Conservation (phyloP, 2,797 vertebrate species). For the Brachyalestes nurse region DNA sequence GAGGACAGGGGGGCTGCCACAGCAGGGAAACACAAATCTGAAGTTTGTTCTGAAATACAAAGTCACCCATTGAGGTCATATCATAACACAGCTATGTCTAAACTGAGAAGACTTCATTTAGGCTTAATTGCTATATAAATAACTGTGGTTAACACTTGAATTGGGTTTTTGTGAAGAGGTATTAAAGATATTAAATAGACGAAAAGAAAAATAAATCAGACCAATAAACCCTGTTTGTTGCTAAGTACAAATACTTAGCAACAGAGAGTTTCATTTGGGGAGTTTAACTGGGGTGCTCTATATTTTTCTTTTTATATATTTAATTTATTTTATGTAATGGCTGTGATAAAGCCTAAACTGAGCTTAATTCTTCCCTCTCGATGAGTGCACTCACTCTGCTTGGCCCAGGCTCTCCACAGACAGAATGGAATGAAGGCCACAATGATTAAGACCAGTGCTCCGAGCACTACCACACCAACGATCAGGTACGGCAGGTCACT, state of each 20-base stretch:
- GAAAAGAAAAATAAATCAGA: too few relatives aligned
- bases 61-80: background rate
- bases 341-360: background rate
- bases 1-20: slow-evolving; percentile 83
- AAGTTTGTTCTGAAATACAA: slow-evolving; percentile 85
- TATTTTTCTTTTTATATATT: too few relatives aligned
- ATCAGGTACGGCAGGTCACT: slow-evolving; percentile 95
- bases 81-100: background rate
- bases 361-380: background rate
- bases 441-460: slow-evolving; percentile 91
- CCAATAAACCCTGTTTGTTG: too few relatives aligned
- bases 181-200: too few relatives aligned
- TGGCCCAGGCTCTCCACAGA: slow-evolving; percentile 95
- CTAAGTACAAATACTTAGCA: too few relatives aligned
- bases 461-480: slow-evolving; percentile 89
- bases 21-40: slow-evolving; percentile 88
- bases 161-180: too few relatives aligned
- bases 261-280: too few relatives aligned
- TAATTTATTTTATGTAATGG: too few relatives aligned
- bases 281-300: too few relatives aligned
- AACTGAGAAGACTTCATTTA: too few relatives aligned
- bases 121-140: too few relatives aligned
- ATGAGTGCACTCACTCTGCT: slow-evolving; percentile 87
- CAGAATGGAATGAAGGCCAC: slow-evolving; percentile 97
- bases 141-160: too few relatives aligned